phyloP scores from a whole-genome alignment of 2,113 vertebrate species.

The Hydrochoerus hydrochaeris region DNA sequence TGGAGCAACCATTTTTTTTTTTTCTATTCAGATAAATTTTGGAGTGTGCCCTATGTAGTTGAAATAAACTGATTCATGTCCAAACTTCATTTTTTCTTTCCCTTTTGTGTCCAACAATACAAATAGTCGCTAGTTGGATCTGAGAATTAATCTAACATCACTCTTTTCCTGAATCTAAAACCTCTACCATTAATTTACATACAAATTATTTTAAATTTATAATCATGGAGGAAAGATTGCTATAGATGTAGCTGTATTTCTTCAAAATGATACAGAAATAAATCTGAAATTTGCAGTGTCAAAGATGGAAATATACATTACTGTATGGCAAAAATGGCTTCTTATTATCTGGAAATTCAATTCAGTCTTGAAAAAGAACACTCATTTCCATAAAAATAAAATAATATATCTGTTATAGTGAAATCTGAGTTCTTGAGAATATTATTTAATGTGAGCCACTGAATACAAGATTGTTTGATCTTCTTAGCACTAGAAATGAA shows the following conservation, averaged over 20 bases:
- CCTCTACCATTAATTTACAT: neutral
- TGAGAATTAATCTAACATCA: neutral
- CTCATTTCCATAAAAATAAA: neutral
- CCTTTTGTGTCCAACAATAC: neutral
- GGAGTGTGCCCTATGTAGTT: neutral
- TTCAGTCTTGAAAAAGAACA: neutral
- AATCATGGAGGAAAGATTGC: neutral
- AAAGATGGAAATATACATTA: neutral
- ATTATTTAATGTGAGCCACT: neutral
- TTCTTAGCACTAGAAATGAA: neutral
- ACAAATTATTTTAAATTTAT: neutral
- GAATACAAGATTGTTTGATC: neutral
- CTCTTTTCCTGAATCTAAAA: neutral
- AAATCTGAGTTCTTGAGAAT: neutral
- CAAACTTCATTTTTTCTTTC: neutral
- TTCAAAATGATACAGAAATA: slow-evolving; percentile 4
- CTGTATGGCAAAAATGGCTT: neutral
- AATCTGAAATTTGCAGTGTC: neutral
- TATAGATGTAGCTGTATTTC: neutral
- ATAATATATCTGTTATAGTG: neutral
- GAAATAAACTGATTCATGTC: neutral
- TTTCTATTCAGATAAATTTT: neutral
- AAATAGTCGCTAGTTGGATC: neutral
- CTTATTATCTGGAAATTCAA: neutral
- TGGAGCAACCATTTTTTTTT: accelerated